Conservation (phyloP, 2,113 vertebrate genomes). For the Nesogale talazaci region DNA sequence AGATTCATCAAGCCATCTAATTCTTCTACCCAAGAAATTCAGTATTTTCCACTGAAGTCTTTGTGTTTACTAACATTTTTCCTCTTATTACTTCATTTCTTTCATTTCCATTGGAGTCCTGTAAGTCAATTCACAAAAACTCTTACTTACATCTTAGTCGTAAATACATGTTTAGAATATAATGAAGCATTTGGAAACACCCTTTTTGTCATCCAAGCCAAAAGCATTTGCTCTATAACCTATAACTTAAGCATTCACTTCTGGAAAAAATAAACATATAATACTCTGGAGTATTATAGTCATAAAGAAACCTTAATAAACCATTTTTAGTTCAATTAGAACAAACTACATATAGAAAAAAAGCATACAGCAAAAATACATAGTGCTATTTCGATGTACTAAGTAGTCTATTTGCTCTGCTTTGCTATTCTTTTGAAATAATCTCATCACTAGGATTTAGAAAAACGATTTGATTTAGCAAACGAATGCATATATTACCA, state of each 20-base stretch:
- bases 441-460: background rate
- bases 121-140: background rate
- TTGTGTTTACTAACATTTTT: background rate
- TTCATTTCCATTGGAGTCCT: background rate
- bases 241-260: background rate
- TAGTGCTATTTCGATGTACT: background rate
- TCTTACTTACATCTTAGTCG: background rate
- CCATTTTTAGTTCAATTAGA: background rate
- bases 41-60: background rate
- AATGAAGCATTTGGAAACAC: background rate
- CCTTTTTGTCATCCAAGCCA: background rate
- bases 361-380: no score
- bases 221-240: background rate
- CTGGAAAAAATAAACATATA: background rate
- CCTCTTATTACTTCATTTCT: background rate
- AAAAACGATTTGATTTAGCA: constrained; percentile 5
- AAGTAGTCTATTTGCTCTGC: background rate
- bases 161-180: background rate
- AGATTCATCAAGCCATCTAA: background rate
- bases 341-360: background rate
- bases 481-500: constrained; percentile 22
- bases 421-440: constrained; percentile 18
- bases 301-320: constrained; percentile 30
- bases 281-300: background rate
- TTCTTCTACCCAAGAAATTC: background rate